Evolutionary conservation across 2,113 vertebrate genomes (phyloP).

Genomic region (Osmerus mordax): DNA sequence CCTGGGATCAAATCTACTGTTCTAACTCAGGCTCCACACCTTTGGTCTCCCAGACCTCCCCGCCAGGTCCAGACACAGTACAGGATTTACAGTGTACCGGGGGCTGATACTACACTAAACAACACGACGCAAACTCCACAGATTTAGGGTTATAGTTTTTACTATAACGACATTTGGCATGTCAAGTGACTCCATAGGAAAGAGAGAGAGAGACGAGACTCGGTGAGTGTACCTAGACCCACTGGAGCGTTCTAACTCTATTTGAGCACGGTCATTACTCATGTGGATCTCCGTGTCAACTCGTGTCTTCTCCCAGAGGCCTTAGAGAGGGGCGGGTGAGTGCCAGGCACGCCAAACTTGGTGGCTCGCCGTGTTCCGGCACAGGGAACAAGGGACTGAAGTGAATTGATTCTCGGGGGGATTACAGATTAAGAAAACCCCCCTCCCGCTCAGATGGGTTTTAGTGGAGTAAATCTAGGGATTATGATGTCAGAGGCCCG

Average conservation of each 20-base stretch:
- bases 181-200: too few relatives aligned
- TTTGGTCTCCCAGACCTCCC: too few relatives aligned
- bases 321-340: neutral
- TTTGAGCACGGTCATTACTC: neutral
- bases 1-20: too few relatives aligned
- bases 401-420: constrained; percentile 67
- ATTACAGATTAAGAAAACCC: constrained; percentile 72
- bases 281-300: neutral
- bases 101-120: too few relatives aligned
- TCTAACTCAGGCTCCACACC: too few relatives aligned
- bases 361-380: constrained; percentile 16
- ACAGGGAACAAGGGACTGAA: constrained; percentile 44
- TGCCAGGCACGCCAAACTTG: too few relatives aligned
- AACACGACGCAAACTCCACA: too few relatives aligned
- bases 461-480: constrained; percentile 74
- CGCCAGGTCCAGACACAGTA: too few relatives aligned
- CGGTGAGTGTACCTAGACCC: neutral
- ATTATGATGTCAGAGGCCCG: constrained; percentile 75
- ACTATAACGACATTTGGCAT: too few relatives aligned
- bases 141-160: too few relatives aligned
- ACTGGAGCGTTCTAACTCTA: neutral
- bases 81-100: too few relatives aligned
- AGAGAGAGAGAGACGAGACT: neutral
- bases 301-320: neutral
- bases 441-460: constrained; percentile 47